Evolutionary conservation across 2,113 vertebrate species (phyloP).

Genomic region (Amphilophus citrinellus): DNA sequence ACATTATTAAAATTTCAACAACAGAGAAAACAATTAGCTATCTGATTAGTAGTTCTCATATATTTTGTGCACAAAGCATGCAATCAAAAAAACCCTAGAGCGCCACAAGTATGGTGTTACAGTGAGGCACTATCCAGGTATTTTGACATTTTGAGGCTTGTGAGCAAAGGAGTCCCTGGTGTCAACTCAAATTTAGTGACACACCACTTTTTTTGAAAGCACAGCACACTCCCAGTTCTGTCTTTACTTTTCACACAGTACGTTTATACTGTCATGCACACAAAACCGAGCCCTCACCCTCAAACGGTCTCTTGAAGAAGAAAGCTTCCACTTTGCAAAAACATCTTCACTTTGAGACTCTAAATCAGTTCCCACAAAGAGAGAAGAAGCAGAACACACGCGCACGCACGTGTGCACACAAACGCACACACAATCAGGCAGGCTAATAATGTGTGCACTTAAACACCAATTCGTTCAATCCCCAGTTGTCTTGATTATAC

Average conservation of each 20-base stretch:
- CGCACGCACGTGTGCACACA: slow-evolving; percentile 2
- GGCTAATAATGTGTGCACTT: slow-evolving; percentile 66
- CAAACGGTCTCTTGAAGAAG: slow-evolving; percentile 36
- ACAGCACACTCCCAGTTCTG: neutral
- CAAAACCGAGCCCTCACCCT: slow-evolving; percentile 9
- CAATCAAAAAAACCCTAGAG: neutral
- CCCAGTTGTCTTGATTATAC: slow-evolving; percentile 74
- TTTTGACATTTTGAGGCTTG: slow-evolving; percentile 3
- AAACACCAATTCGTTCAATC: slow-evolving; percentile 74
- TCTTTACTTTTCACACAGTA: neutral
- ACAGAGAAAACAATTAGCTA: neutral
- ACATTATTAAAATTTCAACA: neutral
- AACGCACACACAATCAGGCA: slow-evolving; percentile 48
- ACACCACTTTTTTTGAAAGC: neutral
- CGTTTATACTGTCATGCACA: neutral
- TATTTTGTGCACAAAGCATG: neutral
- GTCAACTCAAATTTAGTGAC: slow-evolving; percentile 12
- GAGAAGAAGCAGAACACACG: slow-evolving; percentile 17
- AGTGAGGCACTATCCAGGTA: neutral
- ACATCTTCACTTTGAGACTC: slow-evolving; percentile 43
- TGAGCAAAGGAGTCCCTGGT: neutral
- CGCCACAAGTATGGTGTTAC: neutral
- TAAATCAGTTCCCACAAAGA: slow-evolving; percentile 35
- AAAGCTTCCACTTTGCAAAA: slow-evolving; percentile 43
- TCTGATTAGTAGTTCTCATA: too few relatives aligned